Base-by-base conservation (phyloP, 2,888 invertebrate species). In the Hanleya hanleyi region DNA sequence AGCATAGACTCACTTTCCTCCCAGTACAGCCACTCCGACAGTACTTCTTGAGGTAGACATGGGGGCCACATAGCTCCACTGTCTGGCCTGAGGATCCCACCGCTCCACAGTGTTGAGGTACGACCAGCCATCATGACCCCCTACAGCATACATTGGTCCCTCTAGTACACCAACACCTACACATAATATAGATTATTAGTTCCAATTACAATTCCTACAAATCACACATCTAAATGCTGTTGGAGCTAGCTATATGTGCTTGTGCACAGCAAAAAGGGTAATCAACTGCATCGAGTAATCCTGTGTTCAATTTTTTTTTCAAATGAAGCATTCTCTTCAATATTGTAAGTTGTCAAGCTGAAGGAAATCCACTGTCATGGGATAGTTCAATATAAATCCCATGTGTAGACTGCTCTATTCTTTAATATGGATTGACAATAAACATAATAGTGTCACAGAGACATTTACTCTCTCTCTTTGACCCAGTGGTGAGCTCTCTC, bases 101-200 rank as follows among this genome's bases (percentile, higher is more conserved):
- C 94, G 92, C 92, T 98, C 98, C 0, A 97, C 97, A 0, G 97
- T 96, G 90, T 96, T 97, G 61, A 97, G 92, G 89, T 97, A 97
- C 86, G 96, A 96, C 96, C 96, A 96, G 26, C 97, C 97, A 90
- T 98, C 97, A 88, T 97, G 97, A 0, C 98, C 98, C 0, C 98
- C 97, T 2, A 97, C 96, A 0, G 97, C 97, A 91, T 98, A 98
- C 73, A 98, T 92, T 0, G 97, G 96, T 0, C 96, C 95, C 82
- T 94, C 93, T 70, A 94, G 93, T 33, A 94, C 94, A 65, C 96
- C 92, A 38, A 92, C 92, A 75, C 92, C 91, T 91, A 70, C 7
- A 78, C 22, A 26, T 32, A 57, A 7, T 12, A 41, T 12, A 41
- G 9, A 41, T 41, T 9, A 12, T 41, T 41, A 9, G 41, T 9